Conservation (phyloP, 2,888 invertebrate species). For the Lepidonotus clava region DNA sequence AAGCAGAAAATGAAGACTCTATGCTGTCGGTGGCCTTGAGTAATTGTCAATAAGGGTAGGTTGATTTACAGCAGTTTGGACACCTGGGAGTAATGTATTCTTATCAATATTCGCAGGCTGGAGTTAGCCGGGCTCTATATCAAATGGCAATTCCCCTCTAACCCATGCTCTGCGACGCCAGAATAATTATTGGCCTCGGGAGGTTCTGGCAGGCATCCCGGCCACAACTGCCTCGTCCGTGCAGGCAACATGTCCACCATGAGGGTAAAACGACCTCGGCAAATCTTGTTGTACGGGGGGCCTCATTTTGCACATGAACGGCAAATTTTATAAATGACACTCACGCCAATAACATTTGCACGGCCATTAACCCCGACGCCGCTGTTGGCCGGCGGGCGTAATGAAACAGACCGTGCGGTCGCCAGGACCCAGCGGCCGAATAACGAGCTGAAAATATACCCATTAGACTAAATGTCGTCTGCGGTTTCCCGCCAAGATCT, state of each 20-base stretch:
- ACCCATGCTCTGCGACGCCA: background rate
- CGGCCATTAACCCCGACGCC: slow-evolving; percentile 17
- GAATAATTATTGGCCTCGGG: no score
- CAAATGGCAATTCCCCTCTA: background rate
- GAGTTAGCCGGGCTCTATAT: background rate
- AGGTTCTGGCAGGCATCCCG: no score
- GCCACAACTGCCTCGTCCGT: background rate
- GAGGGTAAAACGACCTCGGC: background rate
- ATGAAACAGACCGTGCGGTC: slow-evolving; percentile 15
- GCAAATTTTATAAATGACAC: slow-evolving; percentile 17
- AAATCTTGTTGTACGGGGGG: background rate
- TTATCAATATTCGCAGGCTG: background rate
- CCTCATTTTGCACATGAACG: slow-evolving; percentile 11
- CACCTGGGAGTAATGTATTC: background rate
- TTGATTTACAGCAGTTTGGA: no score
- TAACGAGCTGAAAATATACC: slow-evolving; percentile 27
- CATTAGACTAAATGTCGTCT: slow-evolving; percentile 21
- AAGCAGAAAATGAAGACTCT: no score
- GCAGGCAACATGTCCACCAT: background rate
- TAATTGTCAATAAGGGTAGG: no score
- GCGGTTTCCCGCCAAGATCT: slow-evolving; percentile 1
- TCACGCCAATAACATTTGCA: slow-evolving; percentile 31
- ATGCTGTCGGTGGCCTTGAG: no score
- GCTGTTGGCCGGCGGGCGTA: background rate
- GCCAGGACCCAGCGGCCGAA: background rate